Percentiles rank a stretch among this genome's conserved stretches.
These are phyloP conservation scores for Buceros bicornis DNA, from an alignment of 2,797 vertebrate genomes.

Conservation along the genomic window DNA sequence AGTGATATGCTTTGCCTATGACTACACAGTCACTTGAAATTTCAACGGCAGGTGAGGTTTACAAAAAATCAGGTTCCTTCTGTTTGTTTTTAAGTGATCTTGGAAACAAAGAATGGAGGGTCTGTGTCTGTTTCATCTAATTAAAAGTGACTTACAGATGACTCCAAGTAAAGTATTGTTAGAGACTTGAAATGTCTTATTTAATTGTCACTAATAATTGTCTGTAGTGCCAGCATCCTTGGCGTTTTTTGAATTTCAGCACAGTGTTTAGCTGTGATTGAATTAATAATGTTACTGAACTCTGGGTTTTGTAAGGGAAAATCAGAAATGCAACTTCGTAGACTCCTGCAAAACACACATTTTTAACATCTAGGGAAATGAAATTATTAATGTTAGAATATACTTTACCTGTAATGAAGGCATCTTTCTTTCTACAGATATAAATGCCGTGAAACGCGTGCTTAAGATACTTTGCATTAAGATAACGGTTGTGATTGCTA, in stretches of 20 bases:
- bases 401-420: background rate
- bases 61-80: background rate
- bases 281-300: background rate
- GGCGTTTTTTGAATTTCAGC: background rate
- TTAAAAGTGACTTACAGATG: background rate
- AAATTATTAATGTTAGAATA: background rate
- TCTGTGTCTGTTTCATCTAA: background rate
- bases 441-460: background rate
- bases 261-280: background rate
- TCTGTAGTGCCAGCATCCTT: background rate
- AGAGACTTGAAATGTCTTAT: background rate
- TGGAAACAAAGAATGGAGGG: background rate
- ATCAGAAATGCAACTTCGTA: background rate
- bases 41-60: background rate
- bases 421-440: slow-evolving; percentile 15
- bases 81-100: slow-evolving; percentile 9
- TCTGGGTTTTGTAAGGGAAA: background rate
- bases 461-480: slow-evolving; percentile 27
- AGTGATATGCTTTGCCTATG: slow-evolving; percentile 17
- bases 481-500: slow-evolving; percentile 15
- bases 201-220: background rate
- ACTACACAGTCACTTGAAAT: background rate
- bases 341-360: background rate
- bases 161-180: background rate
- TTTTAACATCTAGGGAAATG: slow-evolving; percentile 8